Evolutionary conservation across 1,140 invertebrate species (phyloP), one percentile per base, ranked within the genome.

Genomic region (Drusus annulatus): DNA sequence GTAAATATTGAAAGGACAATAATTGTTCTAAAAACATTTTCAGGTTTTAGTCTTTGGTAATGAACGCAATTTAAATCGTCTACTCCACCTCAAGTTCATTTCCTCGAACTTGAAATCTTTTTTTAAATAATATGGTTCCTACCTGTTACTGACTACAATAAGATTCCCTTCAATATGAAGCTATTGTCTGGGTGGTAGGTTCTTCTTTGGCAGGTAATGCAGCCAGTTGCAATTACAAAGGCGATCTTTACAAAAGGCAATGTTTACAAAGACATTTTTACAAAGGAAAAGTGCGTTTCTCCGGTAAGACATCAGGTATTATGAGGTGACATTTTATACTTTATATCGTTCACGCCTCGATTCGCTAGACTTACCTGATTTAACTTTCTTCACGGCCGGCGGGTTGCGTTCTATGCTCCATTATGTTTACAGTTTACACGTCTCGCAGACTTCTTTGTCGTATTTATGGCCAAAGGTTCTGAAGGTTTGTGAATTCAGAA

Each of bases 211-310:
- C 52, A 54, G 52, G 52, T 54, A 19, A 54, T 54, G 58, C 58
- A 6, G 58, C 58, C 13, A n/a, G 21, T 21, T 62, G 58, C 13
- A 54, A 19, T 54, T 19, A 62, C 25, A 28, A 28, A 2, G 25
- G 25, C 2, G 5, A 28, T 5, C 25, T 28, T 28, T 28, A 28
- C 21, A 62, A 62, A n/a, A 62, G 31, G 7, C 31, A 36, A 36
- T 8, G 3, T 36, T 6, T 36, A 36, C 31, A 36, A 36, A 36
- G 31, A 8, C 7, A 36, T 8, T 0, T 36, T 36, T 8, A 4
- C 31, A 62, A 62, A 62, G 21, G 21, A 21, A n/a, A 62, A 62
- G 58, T 62, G 58, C 58, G 58, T 62, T 62, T 62, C 58, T 25
- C 7, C 31, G 4, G 31, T 8, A 3, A 21, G 13, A 19, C 13